Conservation (phyloP, 2,797 vertebrate genomes). For the Allobates femoralis region DNA sequence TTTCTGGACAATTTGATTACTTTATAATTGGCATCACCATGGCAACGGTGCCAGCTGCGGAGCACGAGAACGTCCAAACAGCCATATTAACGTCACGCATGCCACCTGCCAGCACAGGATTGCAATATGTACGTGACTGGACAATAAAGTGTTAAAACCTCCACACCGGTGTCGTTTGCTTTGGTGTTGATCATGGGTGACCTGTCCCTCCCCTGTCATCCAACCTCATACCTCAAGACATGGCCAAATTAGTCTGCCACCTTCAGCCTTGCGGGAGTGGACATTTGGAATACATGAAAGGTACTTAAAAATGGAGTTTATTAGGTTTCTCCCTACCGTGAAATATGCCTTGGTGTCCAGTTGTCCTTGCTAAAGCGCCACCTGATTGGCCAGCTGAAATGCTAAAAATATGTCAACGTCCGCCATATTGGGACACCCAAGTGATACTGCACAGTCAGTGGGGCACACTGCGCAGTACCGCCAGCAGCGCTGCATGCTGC, state of each 20-base stretch:
- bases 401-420: too few species aligned
- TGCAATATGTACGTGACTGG: slow-evolving; percentile 45
- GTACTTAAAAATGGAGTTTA: not conserved
- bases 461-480: too few species aligned
- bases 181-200: slow-evolving; percentile 1
- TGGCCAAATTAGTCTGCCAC: not conserved
- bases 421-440: too few species aligned
- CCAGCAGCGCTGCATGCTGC: too few species aligned
- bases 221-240: not conserved
- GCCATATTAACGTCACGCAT: slow-evolving; percentile 45
- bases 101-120: slow-evolving; percentile 29
- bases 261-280: not conserved
- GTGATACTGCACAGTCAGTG: too few species aligned
- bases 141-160: slow-evolving; percentile 48
- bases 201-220: not conserved
- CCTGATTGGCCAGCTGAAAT: too few species aligned
- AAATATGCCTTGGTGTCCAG: too few species aligned
- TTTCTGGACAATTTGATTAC: slow-evolving; percentile 1
- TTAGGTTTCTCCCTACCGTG: not conserved
- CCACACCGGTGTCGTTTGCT: not conserved
- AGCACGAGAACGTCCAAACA: not conserved
- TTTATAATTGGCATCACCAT: not conserved
- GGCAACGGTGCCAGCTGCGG: not conserved
- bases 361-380: too few species aligned
- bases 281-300: not conserved